A percentile compares a stretch with the other conserved stretches of the same genome.
These are phyloP conservation scores for Panorpa germanica DNA, from an alignment of 2,888 invertebrate species.

Conservation along the genomic window DNA sequence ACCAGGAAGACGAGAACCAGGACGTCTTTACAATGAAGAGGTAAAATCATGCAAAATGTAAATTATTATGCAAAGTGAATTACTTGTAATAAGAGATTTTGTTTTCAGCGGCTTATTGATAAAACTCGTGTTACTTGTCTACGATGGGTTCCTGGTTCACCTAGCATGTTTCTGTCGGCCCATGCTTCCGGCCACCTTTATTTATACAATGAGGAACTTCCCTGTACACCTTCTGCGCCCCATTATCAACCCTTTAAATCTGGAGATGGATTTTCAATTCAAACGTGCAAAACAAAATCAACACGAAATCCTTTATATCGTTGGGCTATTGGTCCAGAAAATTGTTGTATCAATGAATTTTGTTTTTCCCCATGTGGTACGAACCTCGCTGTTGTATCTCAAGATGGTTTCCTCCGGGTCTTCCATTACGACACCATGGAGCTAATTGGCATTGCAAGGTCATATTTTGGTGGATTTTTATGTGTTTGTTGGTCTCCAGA, in stretches of 20 bases:
- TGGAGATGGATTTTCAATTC: conserved; percentile 84
- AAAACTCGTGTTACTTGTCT: conserved; percentile 78
- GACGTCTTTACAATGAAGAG: conserved; percentile 96
- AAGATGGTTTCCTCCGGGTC: conserved; percentile 86
- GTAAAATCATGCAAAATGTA: conserved; percentile 28
- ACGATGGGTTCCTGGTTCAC: conserved; percentile 91
- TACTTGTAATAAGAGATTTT: background rate
- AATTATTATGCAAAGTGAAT: conserved; percentile 1
- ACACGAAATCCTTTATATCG: conserved; percentile 90
- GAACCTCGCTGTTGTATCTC: conserved; percentile 85
- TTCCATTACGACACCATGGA: conserved; percentile 98
- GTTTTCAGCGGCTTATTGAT: conserved; percentile 23
- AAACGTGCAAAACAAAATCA: conserved; percentile 91
- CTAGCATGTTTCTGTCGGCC: conserved; percentile 83
- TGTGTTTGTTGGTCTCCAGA: conserved; percentile 99
- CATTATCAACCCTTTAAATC: conserved; percentile 90
- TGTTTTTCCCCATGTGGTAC: conserved; percentile 90
- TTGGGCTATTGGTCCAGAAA: conserved; percentile 69
- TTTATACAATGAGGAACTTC: conserved; percentile 90
- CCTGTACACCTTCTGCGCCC: conserved; percentile 77
- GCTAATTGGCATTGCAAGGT: conserved; percentile 77
- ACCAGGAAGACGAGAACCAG: conserved; percentile 89
- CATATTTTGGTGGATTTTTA: conserved; percentile 94
- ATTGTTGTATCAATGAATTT: conserved; percentile 84
- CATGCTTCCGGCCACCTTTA: conserved; percentile 95